phyloP scores from a whole-genome alignment of 1,140 invertebrate species.

The Fragariocoptes setiger region DNA sequence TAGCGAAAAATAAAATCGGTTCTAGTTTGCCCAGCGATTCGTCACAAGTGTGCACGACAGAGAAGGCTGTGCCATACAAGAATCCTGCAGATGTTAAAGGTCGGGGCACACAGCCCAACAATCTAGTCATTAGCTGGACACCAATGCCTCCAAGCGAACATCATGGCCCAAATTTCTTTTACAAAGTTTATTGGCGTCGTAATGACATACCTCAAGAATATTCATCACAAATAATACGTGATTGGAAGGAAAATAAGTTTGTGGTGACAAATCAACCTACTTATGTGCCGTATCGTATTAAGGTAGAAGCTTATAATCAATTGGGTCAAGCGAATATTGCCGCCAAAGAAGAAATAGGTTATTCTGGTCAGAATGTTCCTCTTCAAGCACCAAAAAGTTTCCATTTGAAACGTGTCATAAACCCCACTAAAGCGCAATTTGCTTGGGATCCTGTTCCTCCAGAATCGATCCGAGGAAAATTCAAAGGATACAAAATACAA shows the following conservation, averaged over 20 bases:
- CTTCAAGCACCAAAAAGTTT: slow-evolving; percentile 49
- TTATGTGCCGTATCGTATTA: slow-evolving; percentile 60
- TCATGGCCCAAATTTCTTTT: slow-evolving; percentile 69
- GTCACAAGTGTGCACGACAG: slow-evolving; percentile 43
- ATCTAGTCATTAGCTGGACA: slow-evolving; percentile 79
- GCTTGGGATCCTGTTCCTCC: slow-evolving; percentile 43
- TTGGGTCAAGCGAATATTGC: slow-evolving; percentile 51
- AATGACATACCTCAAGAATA: slow-evolving; percentile 35
- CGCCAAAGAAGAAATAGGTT: slow-evolving; percentile 48
- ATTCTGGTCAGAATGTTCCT: slow-evolving; percentile 71
- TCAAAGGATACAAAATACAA: slow-evolving; percentile 77
- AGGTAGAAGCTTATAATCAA: slow-evolving; percentile 65
- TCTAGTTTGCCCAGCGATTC: slow-evolving; percentile 47
- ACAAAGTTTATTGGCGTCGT: slow-evolving; percentile 51
- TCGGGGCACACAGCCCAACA: slow-evolving; percentile 48
- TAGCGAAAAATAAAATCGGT: slow-evolving; percentile 73
- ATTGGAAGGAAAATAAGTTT: slow-evolving; percentile 34
- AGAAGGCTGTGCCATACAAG: slow-evolving; percentile 54
- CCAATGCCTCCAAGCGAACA: slow-evolving; percentile 84
- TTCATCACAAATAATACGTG: slow-evolving; percentile 32
- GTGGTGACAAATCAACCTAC: slow-evolving; percentile 52
- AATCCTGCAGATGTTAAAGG: slow-evolving; percentile 83
- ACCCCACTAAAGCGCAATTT: slow-evolving; percentile 39
- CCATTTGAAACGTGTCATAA: slow-evolving; percentile 33
- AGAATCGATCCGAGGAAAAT: slow-evolving; percentile 44